Conservation (phyloP, 2,797 vertebrate species). For the Columba guinea region DNA sequence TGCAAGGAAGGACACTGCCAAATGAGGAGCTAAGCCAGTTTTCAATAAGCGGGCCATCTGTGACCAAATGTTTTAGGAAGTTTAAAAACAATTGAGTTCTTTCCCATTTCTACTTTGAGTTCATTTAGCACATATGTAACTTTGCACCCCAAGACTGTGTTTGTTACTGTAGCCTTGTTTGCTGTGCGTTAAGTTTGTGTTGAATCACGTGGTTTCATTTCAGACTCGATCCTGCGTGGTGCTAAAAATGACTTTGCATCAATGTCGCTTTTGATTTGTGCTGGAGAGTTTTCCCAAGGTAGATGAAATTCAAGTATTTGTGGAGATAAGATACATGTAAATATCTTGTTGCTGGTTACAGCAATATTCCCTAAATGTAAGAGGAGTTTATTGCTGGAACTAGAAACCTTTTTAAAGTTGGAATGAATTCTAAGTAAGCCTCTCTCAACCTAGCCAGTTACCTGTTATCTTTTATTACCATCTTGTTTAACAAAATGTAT, state of each 20-base stretch:
- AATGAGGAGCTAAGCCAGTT: conserved; percentile 63
- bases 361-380: not conserved
- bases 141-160: not conserved
- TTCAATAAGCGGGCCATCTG: conserved; percentile 75
- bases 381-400: not conserved
- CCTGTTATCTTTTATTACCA: not conserved
- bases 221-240: not conserved
- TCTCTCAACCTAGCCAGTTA: not conserved
- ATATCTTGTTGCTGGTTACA: not conserved
- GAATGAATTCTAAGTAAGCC: not conserved
- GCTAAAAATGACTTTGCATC: not conserved
- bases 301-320: not conserved
- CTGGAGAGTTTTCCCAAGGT: not conserved
- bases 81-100: conserved; percentile 19
- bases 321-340: not conserved
- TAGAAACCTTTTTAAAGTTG: not conserved
- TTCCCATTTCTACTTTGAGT: not conserved
- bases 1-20: conserved; percentile 71
- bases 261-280: not conserved
- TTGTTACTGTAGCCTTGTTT: not conserved
- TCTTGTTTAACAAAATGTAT: not conserved
- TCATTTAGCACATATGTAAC: not conserved
- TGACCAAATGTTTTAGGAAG: conserved; percentile 50
- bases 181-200: not conserved
- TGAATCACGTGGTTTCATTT: not conserved